Evolutionary conservation across 2,888 invertebrate genomes (phyloP), one percentile per base, ranked within the genome.

Genomic region (Lasioglossum morio): DNA sequence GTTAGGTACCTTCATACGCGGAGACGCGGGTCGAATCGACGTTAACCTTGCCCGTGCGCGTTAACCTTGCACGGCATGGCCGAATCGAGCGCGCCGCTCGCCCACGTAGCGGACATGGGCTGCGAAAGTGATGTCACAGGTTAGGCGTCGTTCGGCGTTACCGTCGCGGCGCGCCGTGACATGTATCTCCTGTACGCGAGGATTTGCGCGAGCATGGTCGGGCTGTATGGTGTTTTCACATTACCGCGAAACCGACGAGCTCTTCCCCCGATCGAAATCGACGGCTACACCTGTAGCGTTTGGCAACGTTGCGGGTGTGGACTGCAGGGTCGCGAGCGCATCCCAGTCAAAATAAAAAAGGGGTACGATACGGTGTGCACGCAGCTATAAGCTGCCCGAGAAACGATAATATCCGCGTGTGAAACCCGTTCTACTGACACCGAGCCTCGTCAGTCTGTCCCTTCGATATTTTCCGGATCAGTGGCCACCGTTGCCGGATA

Each of bases 221-320:
- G 30, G 14, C n/a, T 12, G 30, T 23, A 46, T 12, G 5, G 34
- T 30, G 76, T 23, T 30, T 23, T 23, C 34, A 8, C 34, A 12
- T 30, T 23, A 2, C 5, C 46, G 60, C 30, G 57, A 72, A 80
- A 48, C 48, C 76, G n/a, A 79, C 43, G 43, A 79, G 43, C 60
- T 34, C 7, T 53, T 78, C 60, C 69, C 37, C 23, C 60, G 82
- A 82, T 66, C 75, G 23, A 69, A 86, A 88, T 88, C 89, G 85
- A 87, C 74, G 87, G 85, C 85, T 87, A 88, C 87, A 89, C 89
- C 89, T 89, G 88, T 88, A 69, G 87, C 88, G 75, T 87, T 88
- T 83, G 88, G 76, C 86, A 87, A 72, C 81, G 79, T 57, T 76
- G 82, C 76, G 88, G 79, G 75, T 78, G 82, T 72, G 73, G 76